These are phyloP conservation scores for Danaus chrysippus DNA, from an alignment of 2,888 invertebrate species.

Conservation along the genomic window DNA sequence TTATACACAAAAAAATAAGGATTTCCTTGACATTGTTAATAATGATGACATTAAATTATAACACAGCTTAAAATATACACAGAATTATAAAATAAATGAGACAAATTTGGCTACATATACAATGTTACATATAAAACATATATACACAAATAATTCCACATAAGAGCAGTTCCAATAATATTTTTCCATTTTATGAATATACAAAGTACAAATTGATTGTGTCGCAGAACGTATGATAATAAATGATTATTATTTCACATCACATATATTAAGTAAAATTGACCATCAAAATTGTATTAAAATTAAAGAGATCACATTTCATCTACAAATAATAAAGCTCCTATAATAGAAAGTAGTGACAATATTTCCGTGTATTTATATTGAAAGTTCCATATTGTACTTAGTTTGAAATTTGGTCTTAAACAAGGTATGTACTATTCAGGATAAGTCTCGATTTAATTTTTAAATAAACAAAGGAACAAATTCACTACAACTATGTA, in stretches of 20 bases:
- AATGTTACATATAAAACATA: conserved; percentile 51
- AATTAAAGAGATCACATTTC: conserved; percentile 77
- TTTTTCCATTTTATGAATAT: conserved; percentile 46
- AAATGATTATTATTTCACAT: conserved; percentile 51
- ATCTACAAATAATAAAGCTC: conserved; percentile 74
- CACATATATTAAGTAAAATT: conserved; percentile 77
- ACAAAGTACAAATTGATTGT: conserved; percentile 55
- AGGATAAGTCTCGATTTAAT: no score
- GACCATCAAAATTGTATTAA: conserved; percentile 76
- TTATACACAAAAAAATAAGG: conserved; percentile 64
- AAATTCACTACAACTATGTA: no score
- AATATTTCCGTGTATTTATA: conserved; percentile 50
- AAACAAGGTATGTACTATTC: no score
- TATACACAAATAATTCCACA: conserved; percentile 47
- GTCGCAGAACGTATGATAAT: conserved; percentile 40
- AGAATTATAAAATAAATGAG: conserved; percentile 19
- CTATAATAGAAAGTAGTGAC: conserved; percentile 55
- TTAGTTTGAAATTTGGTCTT: no score
- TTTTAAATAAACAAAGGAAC: no score
- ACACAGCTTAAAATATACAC: conserved; percentile 6
- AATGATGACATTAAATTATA: conserved; percentile 44
- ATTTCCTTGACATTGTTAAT: conserved; percentile 58
- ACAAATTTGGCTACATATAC: conserved; percentile 22
- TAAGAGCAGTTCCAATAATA: conserved; percentile 48
- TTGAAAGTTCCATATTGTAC: conserved; percentile 27